phyloP scores from a whole-genome alignment of 2,888 invertebrate species.

The Blastobasis lacticolella region DNA sequence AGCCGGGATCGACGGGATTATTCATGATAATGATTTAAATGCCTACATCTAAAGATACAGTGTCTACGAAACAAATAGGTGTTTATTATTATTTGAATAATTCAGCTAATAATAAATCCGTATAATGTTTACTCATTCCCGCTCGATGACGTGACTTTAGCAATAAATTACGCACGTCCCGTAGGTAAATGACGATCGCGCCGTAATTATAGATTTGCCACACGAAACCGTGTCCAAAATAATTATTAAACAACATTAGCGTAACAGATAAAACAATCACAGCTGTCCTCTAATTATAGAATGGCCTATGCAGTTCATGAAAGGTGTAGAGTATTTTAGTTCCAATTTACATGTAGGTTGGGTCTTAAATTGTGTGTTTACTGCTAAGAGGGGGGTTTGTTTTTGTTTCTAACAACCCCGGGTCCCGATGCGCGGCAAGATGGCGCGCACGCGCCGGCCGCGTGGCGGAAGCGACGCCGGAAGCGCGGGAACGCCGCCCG shows the following conservation, averaged over 20 bases:
- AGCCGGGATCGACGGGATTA: no score
- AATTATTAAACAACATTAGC: conserved; percentile 68
- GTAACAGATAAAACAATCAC: conserved; percentile 61
- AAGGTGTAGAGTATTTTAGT: not conserved
- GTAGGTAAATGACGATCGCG: conserved; percentile 25
- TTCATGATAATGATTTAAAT: no score
- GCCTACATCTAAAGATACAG: no score
- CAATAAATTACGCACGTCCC: conserved; percentile 46
- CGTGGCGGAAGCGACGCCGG: conserved; percentile 63
- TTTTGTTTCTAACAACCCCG: conserved; percentile 46
- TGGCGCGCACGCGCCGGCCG: conserved; percentile 64
- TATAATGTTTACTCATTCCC: not conserved
- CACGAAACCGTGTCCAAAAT: conserved; percentile 54
- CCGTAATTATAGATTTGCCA: conserved; percentile 41
- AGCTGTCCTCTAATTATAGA: not conserved
- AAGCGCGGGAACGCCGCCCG: conserved; percentile 57
- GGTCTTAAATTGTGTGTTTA: conserved; percentile 15
- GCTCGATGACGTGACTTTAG: conserved; percentile 38
- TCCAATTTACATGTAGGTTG: not conserved
- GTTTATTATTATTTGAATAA: no score
- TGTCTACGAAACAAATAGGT: no score
- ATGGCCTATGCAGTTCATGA: not conserved
- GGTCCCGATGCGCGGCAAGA: conserved; percentile 59
- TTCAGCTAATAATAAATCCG: no score
- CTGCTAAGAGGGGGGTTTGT: conserved; percentile 22